phyloP scores from a whole-genome alignment of 2,797 vertebrate genomes.

The Lates japonicus region DNA sequence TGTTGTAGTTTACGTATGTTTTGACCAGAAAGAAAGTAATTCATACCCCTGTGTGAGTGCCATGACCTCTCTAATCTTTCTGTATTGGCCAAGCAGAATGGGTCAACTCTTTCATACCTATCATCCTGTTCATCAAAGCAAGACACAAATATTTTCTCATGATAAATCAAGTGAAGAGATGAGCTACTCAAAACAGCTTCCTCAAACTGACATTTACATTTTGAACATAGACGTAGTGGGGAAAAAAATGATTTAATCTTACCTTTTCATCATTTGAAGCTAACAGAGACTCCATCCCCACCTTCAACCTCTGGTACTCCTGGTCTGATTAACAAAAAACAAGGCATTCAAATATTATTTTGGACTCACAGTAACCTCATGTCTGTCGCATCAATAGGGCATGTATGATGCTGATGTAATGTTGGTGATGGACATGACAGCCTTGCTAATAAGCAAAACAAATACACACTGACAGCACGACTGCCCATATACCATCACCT shows the following conservation, averaged over 20 bases:
- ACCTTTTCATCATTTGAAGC: slow-evolving; percentile 97
- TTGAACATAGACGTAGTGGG: neutral
- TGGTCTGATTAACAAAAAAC: slow-evolving; percentile 87
- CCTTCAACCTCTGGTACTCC: slow-evolving; percentile 94
- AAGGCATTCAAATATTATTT: slow-evolving; percentile 6
- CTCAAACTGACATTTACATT: neutral
- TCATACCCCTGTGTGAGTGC: slow-evolving; percentile 80
- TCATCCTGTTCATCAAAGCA: slow-evolving; percentile 88
- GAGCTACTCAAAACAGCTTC: neutral
- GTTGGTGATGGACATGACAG: slow-evolving; percentile 57
- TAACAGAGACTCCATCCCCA: slow-evolving; percentile 94
- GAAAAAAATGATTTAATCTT: slow-evolving; percentile 24
- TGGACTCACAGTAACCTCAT: neutral
- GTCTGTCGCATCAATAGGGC: slow-evolving; percentile 26
- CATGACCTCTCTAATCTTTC: slow-evolving; percentile 89
- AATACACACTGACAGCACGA: slow-evolving; percentile 62
- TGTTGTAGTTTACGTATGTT: neutral
- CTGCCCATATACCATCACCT: slow-evolving; percentile 51
- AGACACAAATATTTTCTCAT: neutral
- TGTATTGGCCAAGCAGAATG: slow-evolving; percentile 89
- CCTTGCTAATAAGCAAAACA: slow-evolving; percentile 69
- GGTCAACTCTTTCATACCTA: slow-evolving; percentile 95
- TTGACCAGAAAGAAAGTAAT: neutral
- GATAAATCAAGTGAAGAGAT: neutral
- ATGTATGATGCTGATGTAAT: slow-evolving; percentile 27